Base-by-base conservation (phyloP, 1,140 invertebrate genomes). In the Drosophila ananassae region DNA sequence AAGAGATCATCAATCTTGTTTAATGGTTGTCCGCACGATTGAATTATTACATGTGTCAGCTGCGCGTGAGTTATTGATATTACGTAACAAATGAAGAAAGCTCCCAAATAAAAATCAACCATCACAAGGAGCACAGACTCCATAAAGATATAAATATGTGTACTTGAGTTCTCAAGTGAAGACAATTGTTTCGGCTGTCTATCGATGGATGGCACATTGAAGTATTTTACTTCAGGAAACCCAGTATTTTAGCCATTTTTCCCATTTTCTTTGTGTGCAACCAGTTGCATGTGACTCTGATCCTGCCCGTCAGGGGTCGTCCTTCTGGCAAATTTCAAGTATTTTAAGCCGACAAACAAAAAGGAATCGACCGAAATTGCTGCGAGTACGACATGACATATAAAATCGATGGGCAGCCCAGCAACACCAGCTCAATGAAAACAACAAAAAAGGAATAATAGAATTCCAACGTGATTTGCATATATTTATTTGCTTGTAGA, bases 11-110 rank as follows among this genome's bases (percentile, higher is more conserved):
- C 90, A 91, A 91, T 91, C 90, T 91, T 91, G 73, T 90, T 91
- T 91, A 91, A 91, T 91, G 90, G 90, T 91, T 83, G 77, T 91
- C 83, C 87, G 87, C 87, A 89, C 89, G 84, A 91, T 89, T 91
- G 89, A 91, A 91, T 91, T 91, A 91, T 91, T 91, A 90, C 81
- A 89, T 89, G 81, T 91, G 89, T 91, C 89, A 90, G 87, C 79
- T 90, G 83, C 83, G 79, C 75, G 79, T 87, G 82, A 87, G 83
- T 87, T 87, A 87, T 87, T 87, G 83, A 87, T 87, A 89, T 89
- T 81, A 87, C 79, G 82, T 85, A 87, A 87, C 81, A 85, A 85
- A 87, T 85, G 78, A 87, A 85, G 82, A 87, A 85, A 82, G 73
- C 74, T 61, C 50, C 64, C 68, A 73, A 81, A 85, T 87, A 85